These are phyloP conservation scores for Ceratothoa steindachneri DNA, from an alignment of 2,888 invertebrate genomes.

Conservation along the genomic window DNA sequence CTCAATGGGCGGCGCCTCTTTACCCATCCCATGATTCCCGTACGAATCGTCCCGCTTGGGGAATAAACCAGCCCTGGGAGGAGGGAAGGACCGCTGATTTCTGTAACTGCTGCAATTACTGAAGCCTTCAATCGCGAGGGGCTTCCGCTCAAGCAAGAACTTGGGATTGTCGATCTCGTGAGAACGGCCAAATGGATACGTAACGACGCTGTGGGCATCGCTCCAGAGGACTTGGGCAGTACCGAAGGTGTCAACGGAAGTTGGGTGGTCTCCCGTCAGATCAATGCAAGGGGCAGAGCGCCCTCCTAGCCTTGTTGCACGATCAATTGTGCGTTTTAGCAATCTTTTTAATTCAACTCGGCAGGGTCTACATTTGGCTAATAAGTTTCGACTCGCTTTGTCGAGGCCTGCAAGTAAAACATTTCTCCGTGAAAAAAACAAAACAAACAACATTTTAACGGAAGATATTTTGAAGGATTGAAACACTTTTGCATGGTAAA, in stretches of 20 bases:
- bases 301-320: background rate
- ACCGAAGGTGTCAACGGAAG: background rate
- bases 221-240: background rate
- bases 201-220: background rate
- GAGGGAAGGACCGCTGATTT: no score
- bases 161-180: no score
- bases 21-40: no score
- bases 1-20: background rate
- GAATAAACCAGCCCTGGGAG: no score
- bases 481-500: no score
- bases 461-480: no score
- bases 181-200: no score
- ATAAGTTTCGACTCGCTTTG: background rate
- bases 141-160: no score
- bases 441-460: background rate
- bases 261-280: background rate
- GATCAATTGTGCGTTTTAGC: conserved; percentile 16
- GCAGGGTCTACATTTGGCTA: background rate
- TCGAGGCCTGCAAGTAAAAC: conserved; percentile 1
- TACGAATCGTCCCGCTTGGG: no score
- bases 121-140: no score
- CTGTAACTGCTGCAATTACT: no score
- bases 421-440: background rate
- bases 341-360: conserved; percentile 10
- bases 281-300: conserved; percentile 13